Evolutionary conservation across 2,113 vertebrate genomes (phyloP).

Genomic region (Neoarius graeffei): DNA sequence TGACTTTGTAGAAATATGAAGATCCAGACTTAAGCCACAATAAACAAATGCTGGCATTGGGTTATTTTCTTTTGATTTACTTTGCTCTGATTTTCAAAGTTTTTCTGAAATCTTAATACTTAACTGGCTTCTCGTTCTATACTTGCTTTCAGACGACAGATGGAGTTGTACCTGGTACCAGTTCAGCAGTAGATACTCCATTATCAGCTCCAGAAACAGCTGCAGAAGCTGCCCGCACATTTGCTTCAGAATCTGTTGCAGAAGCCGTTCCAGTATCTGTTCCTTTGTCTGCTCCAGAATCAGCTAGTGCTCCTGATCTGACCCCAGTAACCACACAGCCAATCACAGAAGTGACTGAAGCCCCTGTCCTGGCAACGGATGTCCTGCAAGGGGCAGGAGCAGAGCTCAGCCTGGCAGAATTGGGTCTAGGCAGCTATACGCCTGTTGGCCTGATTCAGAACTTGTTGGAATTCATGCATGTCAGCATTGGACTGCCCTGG

Average conservation of each 20-base stretch:
- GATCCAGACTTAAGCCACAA: neutral
- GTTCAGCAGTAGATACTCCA: constrained; percentile 22
- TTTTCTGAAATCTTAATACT: neutral
- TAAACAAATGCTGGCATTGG: neutral
- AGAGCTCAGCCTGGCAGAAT: constrained; percentile 75
- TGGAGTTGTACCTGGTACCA: constrained; percentile 45
- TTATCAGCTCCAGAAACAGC: constrained; percentile 47
- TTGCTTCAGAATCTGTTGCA: neutral
- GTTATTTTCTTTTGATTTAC: neutral
- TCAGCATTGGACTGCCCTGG: constrained; percentile 84
- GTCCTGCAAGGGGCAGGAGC: constrained; percentile 64
- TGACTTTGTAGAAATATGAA: neutral
- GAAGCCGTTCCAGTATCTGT: constrained; percentile 23
- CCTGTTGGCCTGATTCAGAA: constrained; percentile 86
- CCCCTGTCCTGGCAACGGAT: constrained; percentile 65
- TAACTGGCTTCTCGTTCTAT: neutral
- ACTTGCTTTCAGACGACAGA: constrained; percentile 48
- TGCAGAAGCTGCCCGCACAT: neutral
- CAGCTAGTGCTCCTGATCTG: constrained; percentile 51
- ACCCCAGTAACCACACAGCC: constrained; percentile 54
- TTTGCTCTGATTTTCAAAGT: neutral
- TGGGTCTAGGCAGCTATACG: constrained; percentile 77
- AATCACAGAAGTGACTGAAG: constrained; percentile 61
- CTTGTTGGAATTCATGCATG: constrained; percentile 79
- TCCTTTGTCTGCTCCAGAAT: constrained; percentile 23